These are phyloP conservation scores for Pseudachorutes palmiensis DNA, from an alignment of 1,140 invertebrate species.

Conservation along the genomic window DNA sequence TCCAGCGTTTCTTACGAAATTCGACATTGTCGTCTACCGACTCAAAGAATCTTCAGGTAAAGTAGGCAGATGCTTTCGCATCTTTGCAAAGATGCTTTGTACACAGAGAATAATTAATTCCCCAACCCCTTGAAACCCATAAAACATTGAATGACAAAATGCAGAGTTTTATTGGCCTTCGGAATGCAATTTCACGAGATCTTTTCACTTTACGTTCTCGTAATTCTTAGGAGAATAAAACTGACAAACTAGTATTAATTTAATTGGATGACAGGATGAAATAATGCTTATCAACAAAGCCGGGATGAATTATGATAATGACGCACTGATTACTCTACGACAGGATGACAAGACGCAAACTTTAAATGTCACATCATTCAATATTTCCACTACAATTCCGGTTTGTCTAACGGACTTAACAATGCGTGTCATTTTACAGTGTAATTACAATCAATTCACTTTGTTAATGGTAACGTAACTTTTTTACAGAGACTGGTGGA, in stretches of 20 bases:
- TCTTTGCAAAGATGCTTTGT: conserved; percentile 10
- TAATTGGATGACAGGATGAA: conserved; percentile 24
- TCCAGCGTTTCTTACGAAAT: conserved; percentile 42
- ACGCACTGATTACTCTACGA: not conserved
- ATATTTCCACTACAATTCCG: no score
- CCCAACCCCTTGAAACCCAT: not conserved
- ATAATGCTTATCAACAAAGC: not conserved
- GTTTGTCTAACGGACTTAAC: no score
- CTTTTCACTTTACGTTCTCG: not conserved
- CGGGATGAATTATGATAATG: not conserved
- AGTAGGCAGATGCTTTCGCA: not conserved
- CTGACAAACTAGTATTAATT: not conserved
- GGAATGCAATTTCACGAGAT: not conserved
- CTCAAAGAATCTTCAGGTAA: conserved; percentile 39
- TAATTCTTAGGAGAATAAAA: not conserved
- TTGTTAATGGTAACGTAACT: no score
- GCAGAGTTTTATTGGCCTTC: not conserved
- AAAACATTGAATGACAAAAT: not conserved
- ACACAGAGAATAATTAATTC: not conserved
- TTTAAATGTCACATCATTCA: no score
- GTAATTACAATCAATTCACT: no score
- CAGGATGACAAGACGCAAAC: not conserved
- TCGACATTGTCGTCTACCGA: conserved; percentile 42
- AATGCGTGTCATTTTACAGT: no score
- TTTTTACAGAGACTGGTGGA: conserved; percentile 36